Evolutionary conservation across 2,113 vertebrate species (phyloP), one percentile per base, ranked within the genome.

Genomic region (Syngnathoides biaculeatus): DNA sequence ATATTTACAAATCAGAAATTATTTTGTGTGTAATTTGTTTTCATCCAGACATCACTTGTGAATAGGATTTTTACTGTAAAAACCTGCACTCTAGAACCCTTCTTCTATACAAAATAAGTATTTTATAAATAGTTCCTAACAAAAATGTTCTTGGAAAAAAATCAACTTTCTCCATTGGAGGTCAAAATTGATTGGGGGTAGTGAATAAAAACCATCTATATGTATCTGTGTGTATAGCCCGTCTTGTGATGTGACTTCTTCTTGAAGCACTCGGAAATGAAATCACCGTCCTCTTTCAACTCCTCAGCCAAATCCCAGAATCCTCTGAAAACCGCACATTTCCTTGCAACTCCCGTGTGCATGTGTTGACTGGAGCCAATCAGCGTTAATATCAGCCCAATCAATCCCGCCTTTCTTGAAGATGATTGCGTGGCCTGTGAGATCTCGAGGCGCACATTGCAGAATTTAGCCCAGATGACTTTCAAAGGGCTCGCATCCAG

Each of bases 201-300:
- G 30, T 35, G 6, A 6, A 35, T 35, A 3, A 35, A 5, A 35
- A 3, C 30, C 30, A 35, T 35, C 30, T 35, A 35, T 52, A 9
- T 56, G 24, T 35, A 10, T 65, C 14, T 55, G 50, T 22, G 50
- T 20, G 48, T 43, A 43, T 12, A 12, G 12, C 6, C 2, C 42
- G 12, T 50, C 2, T n/a, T 9, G 20, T 9, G 20, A 17, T 40
- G 39, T 65, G 56, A 66, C 50, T 69, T 61, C n/a, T 35, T 10
- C 52, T 42, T 58, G 8, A 65, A 39, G 17, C 56, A 59, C 15
- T n/a, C 56, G 58, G 8, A 72, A 24, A 20, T 64, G 40, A 35
- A 45, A 30, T 15, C 14, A n/a, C 47, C 7, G 47, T 50, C 47
- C 47, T 8, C 20, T n/a, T 50, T 50, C 47, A n/a, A 20, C 47